A percentile compares a stretch with the other conserved stretches of the same genome.
Evolutionary conservation across 2,113 vertebrate species (phyloP).

Genomic region (Acrocephalus arundinaceus): DNA sequence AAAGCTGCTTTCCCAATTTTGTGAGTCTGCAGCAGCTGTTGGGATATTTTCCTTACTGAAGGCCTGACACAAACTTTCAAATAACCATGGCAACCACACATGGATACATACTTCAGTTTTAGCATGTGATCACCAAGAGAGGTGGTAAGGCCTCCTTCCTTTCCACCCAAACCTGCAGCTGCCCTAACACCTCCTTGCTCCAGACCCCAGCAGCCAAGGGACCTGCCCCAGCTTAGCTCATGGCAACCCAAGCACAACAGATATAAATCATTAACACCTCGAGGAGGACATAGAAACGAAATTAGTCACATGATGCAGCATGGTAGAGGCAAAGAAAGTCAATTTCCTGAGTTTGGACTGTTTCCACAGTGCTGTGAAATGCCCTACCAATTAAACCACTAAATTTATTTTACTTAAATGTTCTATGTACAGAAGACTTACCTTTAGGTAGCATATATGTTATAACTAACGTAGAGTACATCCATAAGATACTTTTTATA

Average conservation of each 20-base stretch:
- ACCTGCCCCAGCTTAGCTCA: not conserved
- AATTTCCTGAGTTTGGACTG: not conserved
- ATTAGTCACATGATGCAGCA: not conserved
- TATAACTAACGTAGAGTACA: slow-evolving; percentile 80
- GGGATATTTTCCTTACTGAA: not conserved
- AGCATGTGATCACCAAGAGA: not conserved
- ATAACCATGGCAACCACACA: not conserved
- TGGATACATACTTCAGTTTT: not conserved
- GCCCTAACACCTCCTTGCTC: not conserved
- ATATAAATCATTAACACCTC: not conserved
- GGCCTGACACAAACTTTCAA: not conserved
- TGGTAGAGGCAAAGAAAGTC: not conserved
- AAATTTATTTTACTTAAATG: not conserved
- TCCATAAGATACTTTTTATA: slow-evolving; percentile 89
- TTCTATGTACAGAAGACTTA: slow-evolving; percentile 56
- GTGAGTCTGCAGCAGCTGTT: not conserved
- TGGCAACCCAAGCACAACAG: not conserved
- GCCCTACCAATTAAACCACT: not conserved
- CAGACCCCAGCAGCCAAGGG: not conserved
- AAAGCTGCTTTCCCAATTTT: not conserved
- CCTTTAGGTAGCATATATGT: slow-evolving; percentile 73
- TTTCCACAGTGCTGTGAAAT: not conserved
- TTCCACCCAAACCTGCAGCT: not conserved
- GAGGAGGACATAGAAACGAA: not conserved
- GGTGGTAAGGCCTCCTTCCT: not conserved